A percentile compares a stretch with the other conserved stretches of the same genome.
Evolutionary conservation across 2,797 vertebrate genomes (phyloP).

Genomic region (Iguana delicatissima): DNA sequence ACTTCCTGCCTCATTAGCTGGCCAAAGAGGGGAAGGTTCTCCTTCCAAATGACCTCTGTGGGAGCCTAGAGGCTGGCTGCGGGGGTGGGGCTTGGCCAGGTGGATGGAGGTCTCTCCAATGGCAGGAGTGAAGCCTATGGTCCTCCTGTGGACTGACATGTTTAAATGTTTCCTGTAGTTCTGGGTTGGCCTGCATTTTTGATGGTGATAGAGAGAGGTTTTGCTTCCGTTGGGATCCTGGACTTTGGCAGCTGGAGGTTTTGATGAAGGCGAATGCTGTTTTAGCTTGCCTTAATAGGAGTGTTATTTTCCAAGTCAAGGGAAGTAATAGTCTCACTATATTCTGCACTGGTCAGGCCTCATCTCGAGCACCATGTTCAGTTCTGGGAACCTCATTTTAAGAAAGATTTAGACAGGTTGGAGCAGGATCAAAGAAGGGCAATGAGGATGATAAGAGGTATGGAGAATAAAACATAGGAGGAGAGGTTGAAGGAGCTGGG

Average conservation of each 20-base stretch:
- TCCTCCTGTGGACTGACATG: neutral
- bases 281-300: no score
- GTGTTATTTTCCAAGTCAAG: no score
- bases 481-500: no score
- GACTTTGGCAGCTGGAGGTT: neutral
- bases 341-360: no score
- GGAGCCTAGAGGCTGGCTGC: neutral
- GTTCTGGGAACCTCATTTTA: no score
- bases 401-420: no score
- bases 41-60: neutral
- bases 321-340: no score
- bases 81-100: neutral
- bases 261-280: neutral
- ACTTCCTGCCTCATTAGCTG: slow-evolving; percentile 1
- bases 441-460: no score
- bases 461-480: no score
- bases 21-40: neutral
- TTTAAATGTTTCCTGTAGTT: neutral
- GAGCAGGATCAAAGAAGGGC: no score
- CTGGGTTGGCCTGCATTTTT: neutral
- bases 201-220: neutral
- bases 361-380: no score
- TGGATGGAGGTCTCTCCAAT: neutral
- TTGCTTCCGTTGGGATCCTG: neutral
- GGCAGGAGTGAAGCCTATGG: neutral